phyloP scores from a whole-genome alignment of 1,140 invertebrate species.

The Ectropis grisescens region DNA sequence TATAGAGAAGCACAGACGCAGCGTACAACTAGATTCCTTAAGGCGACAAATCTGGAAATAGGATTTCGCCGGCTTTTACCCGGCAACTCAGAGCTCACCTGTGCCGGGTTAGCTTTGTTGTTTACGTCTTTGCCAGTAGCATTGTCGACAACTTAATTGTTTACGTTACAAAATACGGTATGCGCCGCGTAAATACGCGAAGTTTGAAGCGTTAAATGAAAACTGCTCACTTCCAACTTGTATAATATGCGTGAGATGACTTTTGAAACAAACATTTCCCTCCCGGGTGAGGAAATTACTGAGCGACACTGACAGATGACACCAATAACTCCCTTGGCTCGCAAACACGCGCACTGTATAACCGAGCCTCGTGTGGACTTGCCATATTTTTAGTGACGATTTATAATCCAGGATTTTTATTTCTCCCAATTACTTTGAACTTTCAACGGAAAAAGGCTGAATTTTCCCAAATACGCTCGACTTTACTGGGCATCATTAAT shows the following conservation, averaged over 20 bases:
- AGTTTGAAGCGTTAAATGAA: constrained; percentile 8
- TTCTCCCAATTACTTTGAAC: no score
- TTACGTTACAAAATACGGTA: no score
- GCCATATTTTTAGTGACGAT: constrained; percentile 10
- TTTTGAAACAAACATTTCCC: constrained; percentile 49
- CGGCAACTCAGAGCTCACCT: constrained; percentile 6
- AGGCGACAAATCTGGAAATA: background rate
- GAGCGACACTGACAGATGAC: constrained; percentile 56
- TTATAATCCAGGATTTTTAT: constrained; percentile 7
- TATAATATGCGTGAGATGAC: constrained; percentile 36
- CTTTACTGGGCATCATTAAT: no score
- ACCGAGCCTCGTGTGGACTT: constrained; percentile 14
- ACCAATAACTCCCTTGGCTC: constrained; percentile 45
- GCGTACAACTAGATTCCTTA: no score
- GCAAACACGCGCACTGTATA: constrained; percentile 17
- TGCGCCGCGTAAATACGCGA: constrained; percentile 1
- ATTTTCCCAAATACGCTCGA: no score
- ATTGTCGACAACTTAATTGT: constrained; percentile 1
- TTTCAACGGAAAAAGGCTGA: no score
- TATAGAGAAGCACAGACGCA: no score
- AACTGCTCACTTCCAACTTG: constrained; percentile 22
- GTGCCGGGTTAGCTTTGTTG: constrained; percentile 6
- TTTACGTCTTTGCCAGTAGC: background rate
- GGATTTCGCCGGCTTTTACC: constrained; percentile 7
- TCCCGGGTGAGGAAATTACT: constrained; percentile 43